Evolutionary conservation across 2,888 invertebrate species (phyloP).

Genomic region (Drosophila setosimentum): DNA sequence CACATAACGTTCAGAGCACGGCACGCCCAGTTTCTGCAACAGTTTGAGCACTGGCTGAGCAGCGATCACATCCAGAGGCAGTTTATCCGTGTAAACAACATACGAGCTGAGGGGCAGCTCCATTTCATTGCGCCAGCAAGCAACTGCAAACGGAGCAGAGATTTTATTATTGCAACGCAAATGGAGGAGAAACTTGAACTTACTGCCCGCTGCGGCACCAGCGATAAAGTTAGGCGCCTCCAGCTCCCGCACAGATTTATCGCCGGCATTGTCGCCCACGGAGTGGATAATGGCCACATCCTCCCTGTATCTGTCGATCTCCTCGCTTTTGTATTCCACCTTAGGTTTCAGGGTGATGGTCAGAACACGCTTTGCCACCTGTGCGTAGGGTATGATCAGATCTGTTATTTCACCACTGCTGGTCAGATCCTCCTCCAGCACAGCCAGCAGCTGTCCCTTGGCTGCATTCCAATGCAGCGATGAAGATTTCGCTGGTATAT

Average conservation of each 20-base stretch:
- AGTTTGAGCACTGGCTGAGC: constrained; percentile 81
- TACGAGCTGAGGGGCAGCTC: constrained; percentile 72
- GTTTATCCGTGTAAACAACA: constrained; percentile 82
- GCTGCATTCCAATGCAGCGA: constrained; percentile 56
- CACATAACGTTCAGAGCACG: constrained; percentile 73
- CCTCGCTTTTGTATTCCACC: constrained; percentile 83
- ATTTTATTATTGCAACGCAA: not conserved
- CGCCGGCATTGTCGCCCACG: constrained; percentile 66
- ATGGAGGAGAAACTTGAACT: constrained; percentile 18
- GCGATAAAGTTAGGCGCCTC: constrained; percentile 84
- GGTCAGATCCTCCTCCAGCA: constrained; percentile 81
- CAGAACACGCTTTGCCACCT: constrained; percentile 73
- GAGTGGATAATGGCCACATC: constrained; percentile 79
- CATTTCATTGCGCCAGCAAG: constrained; percentile 79
- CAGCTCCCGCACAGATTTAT: constrained; percentile 61
- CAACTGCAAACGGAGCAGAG: constrained; percentile 67
- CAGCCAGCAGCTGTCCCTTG: constrained; percentile 66
- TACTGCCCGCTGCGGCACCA: constrained; percentile 83
- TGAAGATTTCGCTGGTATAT: constrained; percentile 71
- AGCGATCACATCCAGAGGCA: constrained; percentile 79
- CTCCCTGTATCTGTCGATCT: constrained; percentile 71
- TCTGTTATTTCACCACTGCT: constrained; percentile 80
- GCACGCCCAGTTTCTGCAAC: constrained; percentile 68
- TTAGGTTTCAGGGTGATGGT: constrained; percentile 82
- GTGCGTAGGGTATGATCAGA: constrained; percentile 73